Conservation (phyloP, 2,888 invertebrate genomes). For the Leucoma salicis region DNA sequence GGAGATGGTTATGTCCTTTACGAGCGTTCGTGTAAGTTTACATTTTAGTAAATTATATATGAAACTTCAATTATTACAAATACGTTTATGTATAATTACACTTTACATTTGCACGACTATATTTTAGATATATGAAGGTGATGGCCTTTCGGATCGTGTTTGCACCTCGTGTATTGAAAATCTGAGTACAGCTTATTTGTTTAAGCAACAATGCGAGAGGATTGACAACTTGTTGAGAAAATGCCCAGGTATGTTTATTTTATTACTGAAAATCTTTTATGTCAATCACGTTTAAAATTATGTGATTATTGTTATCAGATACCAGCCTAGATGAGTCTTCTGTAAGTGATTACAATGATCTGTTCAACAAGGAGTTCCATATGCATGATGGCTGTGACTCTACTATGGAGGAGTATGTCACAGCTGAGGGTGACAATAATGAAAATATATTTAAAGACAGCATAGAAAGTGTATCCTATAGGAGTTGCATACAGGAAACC, state of each 20-base stretch:
- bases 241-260: slow-evolving; percentile 51
- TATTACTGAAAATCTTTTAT: background rate
- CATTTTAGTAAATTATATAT: background rate
- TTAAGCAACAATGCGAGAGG: slow-evolving; percentile 72
- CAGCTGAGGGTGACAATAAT: slow-evolving; percentile 64
- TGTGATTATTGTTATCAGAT: slow-evolving; percentile 38
- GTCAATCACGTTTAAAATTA: too few relatives aligned
- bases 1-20: slow-evolving; percentile 77
- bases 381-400: slow-evolving; percentile 59
- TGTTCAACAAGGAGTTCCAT: slow-evolving; percentile 66
- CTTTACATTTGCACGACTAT: background rate
- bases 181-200: slow-evolving; percentile 71
- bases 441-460: slow-evolving; percentile 58
- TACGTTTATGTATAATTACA: background rate
- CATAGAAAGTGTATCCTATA: slow-evolving; percentile 21
- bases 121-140: slow-evolving; percentile 66
- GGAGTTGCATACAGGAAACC: slow-evolving; percentile 49
- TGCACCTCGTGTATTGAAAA: slow-evolving; percentile 74
- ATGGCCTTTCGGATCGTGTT: slow-evolving; percentile 70
- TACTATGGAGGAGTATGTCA: slow-evolving; percentile 42
- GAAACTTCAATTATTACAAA: background rate
- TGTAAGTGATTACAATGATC: slow-evolving; percentile 56
- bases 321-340: slow-evolving; percentile 55
- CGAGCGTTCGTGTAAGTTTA: slow-evolving; percentile 58
- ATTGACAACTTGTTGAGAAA: slow-evolving; percentile 59